Percentiles rank a stretch among this genome's conserved stretches.
These are phyloP conservation scores for Tetranychus piercei DNA, from an alignment of 2,888 invertebrate genomes.

Conservation along the genomic window DNA sequence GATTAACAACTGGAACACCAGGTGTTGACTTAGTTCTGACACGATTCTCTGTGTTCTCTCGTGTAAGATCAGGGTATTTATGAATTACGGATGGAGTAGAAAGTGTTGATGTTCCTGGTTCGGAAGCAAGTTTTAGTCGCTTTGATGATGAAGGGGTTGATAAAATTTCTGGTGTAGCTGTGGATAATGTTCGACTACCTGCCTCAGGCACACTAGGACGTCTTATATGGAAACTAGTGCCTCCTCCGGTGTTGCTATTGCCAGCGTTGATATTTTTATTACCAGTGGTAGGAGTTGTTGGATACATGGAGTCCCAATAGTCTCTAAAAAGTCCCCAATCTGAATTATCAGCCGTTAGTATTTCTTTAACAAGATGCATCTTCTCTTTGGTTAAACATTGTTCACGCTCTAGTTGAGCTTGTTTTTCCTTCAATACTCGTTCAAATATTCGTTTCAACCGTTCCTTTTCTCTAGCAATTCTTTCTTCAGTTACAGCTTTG, in stretches of 20 bases:
- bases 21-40: background rate
- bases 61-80: background rate
- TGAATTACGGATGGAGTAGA: background rate
- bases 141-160: conserved; percentile 5
- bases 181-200: background rate
- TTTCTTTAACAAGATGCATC: conserved; percentile 42
- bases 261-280: background rate
- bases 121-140: conserved; percentile 1
- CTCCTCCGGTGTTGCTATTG: background rate
- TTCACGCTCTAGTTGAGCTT: conserved; percentile 30
- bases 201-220: background rate
- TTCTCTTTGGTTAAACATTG: conserved; percentile 46
- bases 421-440: conserved; percentile 23
- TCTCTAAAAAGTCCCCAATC: conserved; percentile 27
- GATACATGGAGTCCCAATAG: conserved; percentile 13
- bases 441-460: conserved; percentile 24
- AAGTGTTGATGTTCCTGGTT: background rate
- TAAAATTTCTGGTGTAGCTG: background rate
- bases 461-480: conserved; percentile 52
- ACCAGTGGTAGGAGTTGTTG: background rate
- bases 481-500: conserved; percentile 35
- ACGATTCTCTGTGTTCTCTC: conserved; percentile 5
- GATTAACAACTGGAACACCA: conserved; percentile 43
- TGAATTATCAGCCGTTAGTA: conserved; percentile 38
- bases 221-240: background rate